Evolutionary conservation across 1,140 invertebrate species (phyloP).

Genomic region (Centruroides vittatus): DNA sequence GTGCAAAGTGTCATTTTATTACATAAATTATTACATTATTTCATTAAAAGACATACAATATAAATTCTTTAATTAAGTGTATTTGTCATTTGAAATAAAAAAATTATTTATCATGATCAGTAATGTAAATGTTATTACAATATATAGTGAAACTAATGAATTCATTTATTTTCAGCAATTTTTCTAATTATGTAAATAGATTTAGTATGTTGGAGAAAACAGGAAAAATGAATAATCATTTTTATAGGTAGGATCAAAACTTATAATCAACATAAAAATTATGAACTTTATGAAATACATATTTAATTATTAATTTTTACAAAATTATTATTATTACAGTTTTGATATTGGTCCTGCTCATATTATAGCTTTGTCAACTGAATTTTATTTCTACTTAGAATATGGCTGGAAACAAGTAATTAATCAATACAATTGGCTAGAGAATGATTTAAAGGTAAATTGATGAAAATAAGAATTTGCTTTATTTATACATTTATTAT

Average conservation of each 20-base stretch:
- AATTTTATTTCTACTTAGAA: constrained; percentile 83
- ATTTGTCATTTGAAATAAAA: too few relatives aligned
- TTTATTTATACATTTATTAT: neutral
- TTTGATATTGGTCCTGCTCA: constrained; percentile 83
- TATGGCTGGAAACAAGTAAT: constrained; percentile 69
- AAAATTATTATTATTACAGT: constrained; percentile 43
- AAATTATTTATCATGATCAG: too few relatives aligned
- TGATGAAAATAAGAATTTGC: neutral
- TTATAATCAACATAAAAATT: neutral
- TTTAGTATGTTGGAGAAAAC: constrained; percentile 37
- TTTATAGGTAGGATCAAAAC: constrained; percentile 13
- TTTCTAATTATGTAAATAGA: constrained; percentile 64
- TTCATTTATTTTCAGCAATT: constrained; percentile 49
- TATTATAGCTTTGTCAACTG: constrained; percentile 81
- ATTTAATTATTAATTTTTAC: neutral
- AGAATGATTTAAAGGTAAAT: constrained; percentile 53
- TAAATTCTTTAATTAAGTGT: too few relatives aligned
- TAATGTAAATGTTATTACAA: too few relatives aligned
- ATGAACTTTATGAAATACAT: neutral
- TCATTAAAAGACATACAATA: too few relatives aligned
- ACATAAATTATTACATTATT: too few relatives aligned
- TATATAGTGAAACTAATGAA: too few relatives aligned
- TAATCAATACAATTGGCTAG: constrained; percentile 80
- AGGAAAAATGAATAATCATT: constrained; percentile 18
- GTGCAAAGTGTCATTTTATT: too few relatives aligned